Base-by-base conservation (phyloP, 1,140 invertebrate genomes). In the Trachymyrmex septentrionalis region DNA sequence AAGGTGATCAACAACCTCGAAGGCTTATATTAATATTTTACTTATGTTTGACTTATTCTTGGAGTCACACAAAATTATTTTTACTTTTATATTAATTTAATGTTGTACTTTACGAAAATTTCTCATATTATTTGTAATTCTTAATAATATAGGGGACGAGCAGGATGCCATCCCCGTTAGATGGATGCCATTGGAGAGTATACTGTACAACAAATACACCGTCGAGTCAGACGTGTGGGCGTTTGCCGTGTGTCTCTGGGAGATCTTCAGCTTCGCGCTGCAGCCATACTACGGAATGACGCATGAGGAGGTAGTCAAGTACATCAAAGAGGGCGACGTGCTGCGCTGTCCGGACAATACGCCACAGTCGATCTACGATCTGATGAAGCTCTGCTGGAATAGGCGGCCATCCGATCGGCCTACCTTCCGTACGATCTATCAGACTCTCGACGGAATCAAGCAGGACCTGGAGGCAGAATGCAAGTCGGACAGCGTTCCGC, bases 161-260 rank as follows among this genome's bases (percentile, higher is more conserved):
- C 97, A 98, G 92, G 98, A 99, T 95, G 98, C 98, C 14, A 99
- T 99, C 88, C 98, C 98, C 48, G 98, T 99, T 12, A 96, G 98
- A 93, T 99, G 98, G 98, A 99, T 99, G 98, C 98, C 98, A n/a
- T 95, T 99, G 48, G 98, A 99, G 93, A 98, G 98, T 93, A 99
- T 99, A 92, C 95, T 99, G 4, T 99, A 98, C 93, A 99, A 99
- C 94, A 98, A 98, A 93, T 99, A 99, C 94, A 99, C 98, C 5
- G 96, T 98, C 69, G 98, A 99, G 93, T 98, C 98, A 21, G 98
- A 99, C 95, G 98, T 99, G 3, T 99, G 98, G 98, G 98, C 98
- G 30, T 99, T 98, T 96, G 98, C 98, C 19, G 98, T 99, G 3
- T 98, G 98, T 92, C 95, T 99, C 2, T 99, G 98, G 98, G 98